Evolutionary conservation across 2,888 invertebrate genomes (phyloP), one percentile per base, ranked within the genome.

Genomic region (Tryphoninae sp.): DNA sequence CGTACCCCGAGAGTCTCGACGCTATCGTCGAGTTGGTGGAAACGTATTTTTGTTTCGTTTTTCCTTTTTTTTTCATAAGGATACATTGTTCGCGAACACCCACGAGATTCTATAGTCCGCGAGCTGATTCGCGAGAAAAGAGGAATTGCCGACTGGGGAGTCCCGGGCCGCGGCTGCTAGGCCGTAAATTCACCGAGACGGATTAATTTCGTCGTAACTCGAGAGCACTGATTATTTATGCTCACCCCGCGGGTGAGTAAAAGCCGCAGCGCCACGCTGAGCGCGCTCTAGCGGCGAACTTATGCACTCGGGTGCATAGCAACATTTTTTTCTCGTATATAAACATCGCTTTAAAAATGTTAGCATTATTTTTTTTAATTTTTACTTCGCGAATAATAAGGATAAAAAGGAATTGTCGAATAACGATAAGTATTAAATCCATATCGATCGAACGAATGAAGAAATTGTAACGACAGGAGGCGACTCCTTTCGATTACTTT

Each of bases 141-240:
- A 76, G 78, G 82, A 80, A 80, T 82, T 82, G 75, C 82, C 77
- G 64, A 26, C 40, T 71, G 55, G 78, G 83, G 80, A 82, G 78
- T 78, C 76, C 73, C 81, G 75, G 82, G 83, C 79, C 78, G 85
- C 84, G 84, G 84, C 72, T 79, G 86, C 84, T 68, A 59, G 78
- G 86, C 84, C 88, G 88, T 91, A 91, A 91, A 91, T 91, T 88
- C 85, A 88, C 85, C 86, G 83, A 87, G 88, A 88, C 87, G 86
- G 89, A 89, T 91, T 90, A 91, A 90, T 89, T 89, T 87, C 88
- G 87, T 88, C 88, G 87, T 89, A 86, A 86, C 88, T 87, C 85
- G 85, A 78, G 87, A 85, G 81, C 85, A 80, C 84, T 85, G 83
- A 87, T 88, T 89, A 89, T 89, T 90, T 88, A 89, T 88, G 86